Evolutionary conservation across 2,888 invertebrate species (phyloP), one percentile per base, ranked within the genome.

Genomic region (Ornithoptera alexandrae): DNA sequence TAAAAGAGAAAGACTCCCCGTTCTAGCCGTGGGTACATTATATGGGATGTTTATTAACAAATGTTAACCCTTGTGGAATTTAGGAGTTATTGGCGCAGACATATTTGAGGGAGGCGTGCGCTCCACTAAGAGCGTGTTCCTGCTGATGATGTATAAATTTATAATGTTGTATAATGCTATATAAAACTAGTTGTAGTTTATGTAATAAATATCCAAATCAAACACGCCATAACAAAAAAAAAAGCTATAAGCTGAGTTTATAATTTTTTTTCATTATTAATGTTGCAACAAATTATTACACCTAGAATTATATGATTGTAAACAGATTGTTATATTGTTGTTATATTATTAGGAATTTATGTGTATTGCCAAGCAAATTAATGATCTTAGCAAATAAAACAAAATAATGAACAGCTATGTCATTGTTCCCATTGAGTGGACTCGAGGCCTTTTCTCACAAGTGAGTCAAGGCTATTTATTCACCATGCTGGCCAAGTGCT

Each of bases 341-440:
- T 77, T 77, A 76, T 74, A 65, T 73, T 63, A 69, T 74, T 74
- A 69, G 72, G 71, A 65, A 18, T 69, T 22, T 70, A 65, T 72
- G 68, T 72, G 71, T 76, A 50, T 77, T 77, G 73, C 76, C 64
- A 74, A 77, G 76, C 77, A 76, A 75, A 46, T 60, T 67, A 22
- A 12, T 15, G 3, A 74, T 72, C 57, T 69, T 71, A 67, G 72
- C 60, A 61, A 18, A 53, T 7, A 42, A 39, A 39, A 39, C 39
- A 10, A 39, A 39, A 39, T 39, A 8, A 8, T 10, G 7, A 39
- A 39, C 10, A 8, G 39, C 39, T 39, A 8, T 39, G 1, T 10
- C 10, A 39, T 39, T 39, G 10, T 7, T 39, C 39, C 39, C 39
- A 39, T 7, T 39, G 39, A 8, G 7, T 7, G 39, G 39, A 39